Evolutionary conservation across 2,888 invertebrate species (phyloP), one percentile per base, ranked within the genome.

Genomic region (Leuctra nigra): DNA sequence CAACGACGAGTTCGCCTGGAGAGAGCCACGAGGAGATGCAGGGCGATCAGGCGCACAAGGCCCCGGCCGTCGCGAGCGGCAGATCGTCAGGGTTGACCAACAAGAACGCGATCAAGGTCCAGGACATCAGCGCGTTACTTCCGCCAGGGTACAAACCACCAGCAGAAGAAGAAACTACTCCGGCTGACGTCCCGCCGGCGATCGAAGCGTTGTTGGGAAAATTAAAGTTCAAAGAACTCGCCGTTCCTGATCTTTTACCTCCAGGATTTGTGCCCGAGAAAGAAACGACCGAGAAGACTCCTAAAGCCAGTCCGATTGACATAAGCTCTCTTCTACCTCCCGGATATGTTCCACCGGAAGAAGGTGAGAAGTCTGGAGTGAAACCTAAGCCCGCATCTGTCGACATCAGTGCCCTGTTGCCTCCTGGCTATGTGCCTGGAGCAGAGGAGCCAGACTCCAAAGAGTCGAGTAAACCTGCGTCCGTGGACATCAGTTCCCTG

Each of bases 141-240:
- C 86, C 86, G n/a, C 78, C 82, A 7, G 84, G 82, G 2, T 87
- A 78, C 64, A 86, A 84, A 63, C 66, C 73, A 9, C 69, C 68
- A 55, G 68, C 73, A 33, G 75, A 54, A 29, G 48, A 48, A 16
- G 14, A 13, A 24, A 50, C 39, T 14, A 52, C 56, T 1, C 25
- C 41, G 9, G 52, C 1, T 4, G 53, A 1, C n/a, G 56, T 33
- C 29, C 53, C 24, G 29, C 56, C 6, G 14, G 47, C 16, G 18
- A 55, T 35, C 11, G 50, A 56, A 20, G 23, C n/a, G n/a, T 18
- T 56, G n/a, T 33, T 56, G 2, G 50, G 56, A 23, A 52, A 52
- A 23, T 58, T 29, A 13, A 56, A 56, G 33, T 52, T 52, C 38
- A 41, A 38, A 29, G 56, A 56, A 20, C 53, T 59, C 7, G 55